phyloP scores from a whole-genome alignment of 1,140 invertebrate genomes.

The Cotesia typhae region DNA sequence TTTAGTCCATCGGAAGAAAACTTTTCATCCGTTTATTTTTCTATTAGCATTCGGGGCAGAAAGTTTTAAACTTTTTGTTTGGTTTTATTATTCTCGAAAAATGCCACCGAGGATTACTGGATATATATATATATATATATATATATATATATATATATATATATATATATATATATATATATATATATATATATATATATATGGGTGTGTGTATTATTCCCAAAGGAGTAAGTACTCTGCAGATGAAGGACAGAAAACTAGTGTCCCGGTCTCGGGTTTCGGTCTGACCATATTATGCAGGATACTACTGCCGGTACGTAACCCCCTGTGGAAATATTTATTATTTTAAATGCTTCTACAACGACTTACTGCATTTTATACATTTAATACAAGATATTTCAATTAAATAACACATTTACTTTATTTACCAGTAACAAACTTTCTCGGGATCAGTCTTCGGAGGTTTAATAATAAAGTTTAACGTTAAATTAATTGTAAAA shows the following conservation, averaged over 20 bases:
- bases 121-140: constrained; percentile 2
- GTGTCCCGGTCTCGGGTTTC: constrained; percentile 14
- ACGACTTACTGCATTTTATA: constrained; percentile 32
- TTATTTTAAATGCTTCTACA: constrained; percentile 28
- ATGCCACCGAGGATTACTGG: constrained; percentile 24
- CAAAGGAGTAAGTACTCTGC: constrained; percentile 15
- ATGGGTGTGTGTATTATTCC: constrained; percentile 8
- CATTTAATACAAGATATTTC: constrained; percentile 25
- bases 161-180: background rate
- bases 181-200: background rate
- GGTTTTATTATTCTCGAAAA: constrained; percentile 20
- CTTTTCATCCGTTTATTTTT: constrained; percentile 55
- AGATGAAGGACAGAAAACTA: constrained; percentile 3
- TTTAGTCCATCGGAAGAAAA: constrained; percentile 47
- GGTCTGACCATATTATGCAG: constrained; percentile 31
- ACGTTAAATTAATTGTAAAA: too few species aligned
- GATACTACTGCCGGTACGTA: constrained; percentile 3
- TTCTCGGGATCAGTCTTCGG: too few species aligned
- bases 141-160: background rate
- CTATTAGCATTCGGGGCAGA: constrained; percentile 48
- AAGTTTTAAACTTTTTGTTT: constrained; percentile 38
- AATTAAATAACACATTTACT: constrained; percentile 26
- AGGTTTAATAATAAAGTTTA: too few species aligned
- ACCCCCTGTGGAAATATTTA: constrained; percentile 23
- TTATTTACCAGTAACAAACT: background rate